phyloP scores from a whole-genome alignment of 2,113 vertebrate genomes.

The Toxotes jaculatrix region DNA sequence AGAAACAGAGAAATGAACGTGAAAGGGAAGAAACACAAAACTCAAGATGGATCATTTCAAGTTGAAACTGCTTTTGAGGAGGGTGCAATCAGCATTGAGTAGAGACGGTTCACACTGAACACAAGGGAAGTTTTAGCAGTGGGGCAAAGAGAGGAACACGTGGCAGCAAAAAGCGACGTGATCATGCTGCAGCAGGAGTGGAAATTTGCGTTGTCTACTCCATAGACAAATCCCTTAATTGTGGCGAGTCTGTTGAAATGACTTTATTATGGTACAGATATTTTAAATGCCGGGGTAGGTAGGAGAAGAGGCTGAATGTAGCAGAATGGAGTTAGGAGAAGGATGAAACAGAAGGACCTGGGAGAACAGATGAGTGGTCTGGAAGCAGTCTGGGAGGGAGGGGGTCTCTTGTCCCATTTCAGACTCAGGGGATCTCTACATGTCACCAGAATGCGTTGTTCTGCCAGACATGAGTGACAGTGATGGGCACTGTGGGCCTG shows the following conservation, averaged over 20 bases:
- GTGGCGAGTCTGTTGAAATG: not conserved
- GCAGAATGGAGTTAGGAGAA: not conserved
- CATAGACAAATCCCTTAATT: not conserved
- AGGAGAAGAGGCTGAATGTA: not conserved
- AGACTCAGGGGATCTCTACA: constrained; percentile 59
- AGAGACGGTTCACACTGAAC: not conserved
- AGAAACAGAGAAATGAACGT: not conserved
- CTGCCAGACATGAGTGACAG: constrained; percentile 77
- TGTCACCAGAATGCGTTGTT: constrained; percentile 66
- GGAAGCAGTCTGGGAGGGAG: constrained; percentile 16
- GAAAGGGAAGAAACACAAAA: not conserved
- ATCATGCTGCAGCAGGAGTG: not conserved
- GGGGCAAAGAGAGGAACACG: no score
- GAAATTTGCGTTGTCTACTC: no score
- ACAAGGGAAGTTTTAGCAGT: not conserved
- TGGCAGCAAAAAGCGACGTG: no score
- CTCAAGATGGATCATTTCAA: not conserved
- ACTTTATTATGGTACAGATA: not conserved
- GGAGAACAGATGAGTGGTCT: constrained; percentile 27
- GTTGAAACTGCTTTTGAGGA: not conserved
- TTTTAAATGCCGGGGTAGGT: not conserved
- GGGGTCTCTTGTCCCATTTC: constrained; percentile 46
- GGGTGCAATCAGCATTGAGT: not conserved
- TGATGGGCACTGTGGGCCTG: constrained; percentile 70
- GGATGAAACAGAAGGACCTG: constrained; percentile 14